Evolutionary conservation across 2,113 vertebrate species (phyloP).

Genomic region (Xiphophorus hellerii): DNA sequence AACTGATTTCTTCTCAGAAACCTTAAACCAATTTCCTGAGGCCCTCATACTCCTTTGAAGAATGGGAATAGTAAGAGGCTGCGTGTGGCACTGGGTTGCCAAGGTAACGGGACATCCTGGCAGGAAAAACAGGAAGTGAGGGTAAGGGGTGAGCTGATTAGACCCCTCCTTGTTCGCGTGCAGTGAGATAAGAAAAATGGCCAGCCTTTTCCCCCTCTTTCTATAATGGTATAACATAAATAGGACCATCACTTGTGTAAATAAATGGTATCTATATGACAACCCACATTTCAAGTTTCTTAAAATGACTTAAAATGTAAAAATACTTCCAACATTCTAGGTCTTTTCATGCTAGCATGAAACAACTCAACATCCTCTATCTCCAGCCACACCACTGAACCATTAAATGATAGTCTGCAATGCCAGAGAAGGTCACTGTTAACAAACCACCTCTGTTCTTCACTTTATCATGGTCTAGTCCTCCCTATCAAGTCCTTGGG

Average conservation of each 20-base stretch:
- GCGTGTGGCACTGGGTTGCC: conserved; percentile 71
- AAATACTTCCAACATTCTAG: not conserved
- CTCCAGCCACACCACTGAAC: conserved; percentile 5
- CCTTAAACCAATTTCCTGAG: conserved; percentile 81
- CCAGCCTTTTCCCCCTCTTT: conserved; percentile 65
- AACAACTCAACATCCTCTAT: conserved; percentile 18
- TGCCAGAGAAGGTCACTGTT: conserved; percentile 43
- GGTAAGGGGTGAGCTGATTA: conserved; percentile 76
- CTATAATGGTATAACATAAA: conserved; percentile 50
- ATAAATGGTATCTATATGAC: conserved; percentile 25
- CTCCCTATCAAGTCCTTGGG: conserved; percentile 64
- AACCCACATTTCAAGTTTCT: not conserved
- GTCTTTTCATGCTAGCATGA: not conserved
- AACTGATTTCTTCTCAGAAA: conserved; percentile 69
- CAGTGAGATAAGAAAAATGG: conserved; percentile 56
- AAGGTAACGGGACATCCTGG: conserved; percentile 67
- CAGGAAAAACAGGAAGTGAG: conserved; percentile 82
- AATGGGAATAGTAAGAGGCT: conserved; percentile 56
- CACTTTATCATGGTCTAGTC: conserved; percentile 43
- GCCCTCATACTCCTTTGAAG: conserved; percentile 70
- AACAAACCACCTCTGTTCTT: conserved; percentile 40
- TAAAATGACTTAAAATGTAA: not conserved
- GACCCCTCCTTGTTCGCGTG: conserved; percentile 70
- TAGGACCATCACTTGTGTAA: conserved; percentile 37
- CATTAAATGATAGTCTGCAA: conserved; percentile 22